These are phyloP conservation scores for Catamblyrhynchus diadema DNA, from an alignment of 2,797 vertebrate genomes.

Conservation along the genomic window DNA sequence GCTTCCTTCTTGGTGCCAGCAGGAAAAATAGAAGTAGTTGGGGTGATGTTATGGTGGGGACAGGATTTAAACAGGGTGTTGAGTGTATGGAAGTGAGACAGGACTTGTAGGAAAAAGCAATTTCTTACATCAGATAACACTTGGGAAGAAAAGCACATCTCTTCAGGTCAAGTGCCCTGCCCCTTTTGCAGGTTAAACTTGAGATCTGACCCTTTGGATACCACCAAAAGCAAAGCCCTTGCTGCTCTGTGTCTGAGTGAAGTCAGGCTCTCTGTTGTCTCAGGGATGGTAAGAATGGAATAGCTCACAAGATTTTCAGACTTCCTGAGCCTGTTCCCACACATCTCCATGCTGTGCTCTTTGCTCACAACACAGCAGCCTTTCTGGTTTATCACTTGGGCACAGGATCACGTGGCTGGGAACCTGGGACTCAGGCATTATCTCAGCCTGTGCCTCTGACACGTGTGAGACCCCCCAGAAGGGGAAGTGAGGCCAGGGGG, in stretches of 20 bases:
- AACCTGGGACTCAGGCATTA: not conserved
- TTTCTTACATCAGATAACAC: not conserved
- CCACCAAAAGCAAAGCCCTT: not conserved
- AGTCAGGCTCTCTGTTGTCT: not conserved
- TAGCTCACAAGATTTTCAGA: not conserved
- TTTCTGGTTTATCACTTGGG: not conserved
- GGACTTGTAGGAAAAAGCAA: not conserved
- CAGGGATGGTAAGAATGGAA: not conserved
- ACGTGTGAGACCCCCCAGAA: not conserved
- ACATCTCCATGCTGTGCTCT: accelerated
- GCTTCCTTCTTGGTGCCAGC: not conserved
- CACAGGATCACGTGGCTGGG: accelerated
- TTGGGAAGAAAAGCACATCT: not conserved
- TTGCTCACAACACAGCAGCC: not conserved
- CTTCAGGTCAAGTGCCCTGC: not conserved
- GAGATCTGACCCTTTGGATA: not conserved
- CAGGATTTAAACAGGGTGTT: not conserved
- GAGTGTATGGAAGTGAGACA: not conserved
- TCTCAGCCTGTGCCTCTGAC: not conserved
- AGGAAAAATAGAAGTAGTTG: not conserved
- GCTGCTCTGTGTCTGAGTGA: not conserved
- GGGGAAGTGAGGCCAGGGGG: accelerated
- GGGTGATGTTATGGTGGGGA: not conserved
- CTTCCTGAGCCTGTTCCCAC: not conserved
- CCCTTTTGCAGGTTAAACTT: not conserved